Conservation (phyloP, 2,797 vertebrate species). For the Diplodus puntazzo region DNA sequence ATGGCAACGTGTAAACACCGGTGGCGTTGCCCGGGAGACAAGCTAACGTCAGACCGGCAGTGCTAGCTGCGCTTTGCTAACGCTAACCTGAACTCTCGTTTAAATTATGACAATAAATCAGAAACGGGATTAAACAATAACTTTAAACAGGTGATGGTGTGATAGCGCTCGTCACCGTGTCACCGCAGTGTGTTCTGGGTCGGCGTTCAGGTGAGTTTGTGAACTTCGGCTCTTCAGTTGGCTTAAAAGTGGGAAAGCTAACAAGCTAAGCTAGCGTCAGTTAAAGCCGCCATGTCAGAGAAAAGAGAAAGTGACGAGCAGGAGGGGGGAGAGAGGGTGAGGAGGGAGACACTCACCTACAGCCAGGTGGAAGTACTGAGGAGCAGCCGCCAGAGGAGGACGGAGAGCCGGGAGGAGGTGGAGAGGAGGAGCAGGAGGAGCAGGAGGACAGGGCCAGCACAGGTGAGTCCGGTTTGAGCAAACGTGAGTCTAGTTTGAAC, state of each 20-base stretch:
- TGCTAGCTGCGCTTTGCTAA: neutral
- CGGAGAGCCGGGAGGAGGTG: neutral
- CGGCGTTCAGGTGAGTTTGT: neutral
- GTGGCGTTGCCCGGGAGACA: conserved; percentile 8
- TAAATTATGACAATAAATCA: neutral
- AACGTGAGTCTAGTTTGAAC: neutral
- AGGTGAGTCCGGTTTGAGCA: conserved; percentile 18
- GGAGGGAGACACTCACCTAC: neutral
- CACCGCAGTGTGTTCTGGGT: neutral
- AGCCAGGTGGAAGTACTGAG: neutral
- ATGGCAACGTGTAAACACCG: conserved; percentile 66
- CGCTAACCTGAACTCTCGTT: neutral
- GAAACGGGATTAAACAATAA: neutral
- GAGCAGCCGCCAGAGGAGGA: conserved; percentile 36
- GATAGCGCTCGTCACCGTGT: neutral
- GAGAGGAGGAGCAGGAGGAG: neutral
- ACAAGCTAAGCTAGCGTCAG: neutral
- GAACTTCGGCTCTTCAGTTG: neutral
- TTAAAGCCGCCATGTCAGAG: conserved; percentile 50
- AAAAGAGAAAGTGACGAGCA: neutral
- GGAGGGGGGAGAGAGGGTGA: neutral
- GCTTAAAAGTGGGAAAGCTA: neutral
- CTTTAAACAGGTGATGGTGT: neutral
- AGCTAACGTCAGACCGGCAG: neutral
- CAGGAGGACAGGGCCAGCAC: neutral